Evolutionary conservation across 2,797 vertebrate species (phyloP).

Genomic region (Buceros bicornis): DNA sequence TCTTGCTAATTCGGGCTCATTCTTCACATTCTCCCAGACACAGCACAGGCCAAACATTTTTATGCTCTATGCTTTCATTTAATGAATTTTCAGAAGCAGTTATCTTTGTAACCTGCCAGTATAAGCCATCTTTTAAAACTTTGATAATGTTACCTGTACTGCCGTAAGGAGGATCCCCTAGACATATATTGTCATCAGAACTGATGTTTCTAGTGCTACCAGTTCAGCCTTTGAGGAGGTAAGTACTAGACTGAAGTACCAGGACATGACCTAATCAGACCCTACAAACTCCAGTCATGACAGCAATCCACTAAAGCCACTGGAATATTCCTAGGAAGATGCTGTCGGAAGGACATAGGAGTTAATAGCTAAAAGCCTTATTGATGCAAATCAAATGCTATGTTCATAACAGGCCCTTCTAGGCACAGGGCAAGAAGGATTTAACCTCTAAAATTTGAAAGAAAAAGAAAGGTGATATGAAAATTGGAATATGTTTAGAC

Average conservation of each 20-base stretch:
- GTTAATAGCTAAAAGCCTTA: background rate
- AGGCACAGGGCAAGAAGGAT: background rate
- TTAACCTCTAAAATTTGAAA: background rate
- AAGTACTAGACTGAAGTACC: background rate
- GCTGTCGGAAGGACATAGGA: background rate
- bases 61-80: background rate
- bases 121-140: background rate
- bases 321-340: background rate
- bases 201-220: background rate
- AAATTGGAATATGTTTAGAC: background rate
- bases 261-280: background rate
- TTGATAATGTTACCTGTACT: background rate
- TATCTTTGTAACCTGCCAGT: background rate
- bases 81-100: background rate
- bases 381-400: background rate
- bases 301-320: background rate
- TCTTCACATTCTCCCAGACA: background rate
- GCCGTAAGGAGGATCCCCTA: background rate
- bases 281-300: background rate
- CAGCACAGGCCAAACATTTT: background rate
- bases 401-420: background rate
- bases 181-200: background rate
- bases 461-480: background rate
- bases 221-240: background rate
- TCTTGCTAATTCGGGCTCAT: background rate